Evolutionary conservation across 2,888 invertebrate genomes (phyloP).

Genomic region (Axea sp.): DNA sequence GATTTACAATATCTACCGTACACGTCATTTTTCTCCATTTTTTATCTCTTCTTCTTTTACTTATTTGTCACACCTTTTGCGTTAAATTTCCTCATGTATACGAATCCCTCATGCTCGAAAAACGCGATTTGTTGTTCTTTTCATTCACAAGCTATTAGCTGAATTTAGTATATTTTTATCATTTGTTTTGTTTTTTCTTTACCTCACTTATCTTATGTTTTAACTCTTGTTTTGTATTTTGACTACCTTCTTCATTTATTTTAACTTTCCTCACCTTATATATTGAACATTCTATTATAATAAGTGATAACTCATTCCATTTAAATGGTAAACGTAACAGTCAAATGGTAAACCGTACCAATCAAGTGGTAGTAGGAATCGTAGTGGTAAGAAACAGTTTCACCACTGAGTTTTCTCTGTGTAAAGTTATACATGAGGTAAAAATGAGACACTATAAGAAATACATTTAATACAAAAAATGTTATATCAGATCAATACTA

Average conservation of each 20-base stretch:
- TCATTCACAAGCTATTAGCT: constrained; percentile 36
- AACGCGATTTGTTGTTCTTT: constrained; percentile 25
- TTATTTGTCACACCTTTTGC: constrained; percentile 49
- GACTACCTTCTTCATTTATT: neutral
- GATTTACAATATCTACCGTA: constrained; percentile 73
- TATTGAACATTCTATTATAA: too few relatives aligned
- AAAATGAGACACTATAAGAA: too few relatives aligned
- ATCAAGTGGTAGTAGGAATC: too few relatives aligned
- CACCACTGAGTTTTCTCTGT: too few relatives aligned
- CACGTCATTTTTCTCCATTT: constrained; percentile 39
- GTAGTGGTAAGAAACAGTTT: too few relatives aligned
- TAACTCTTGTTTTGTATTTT: constrained; percentile 10
- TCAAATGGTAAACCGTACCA: too few relatives aligned
- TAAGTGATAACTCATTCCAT: too few relatives aligned
- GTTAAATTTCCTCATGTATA: constrained; percentile 43
- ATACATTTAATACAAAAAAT: too few relatives aligned
- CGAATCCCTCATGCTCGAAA: constrained; percentile 36
- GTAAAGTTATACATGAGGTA: too few relatives aligned
- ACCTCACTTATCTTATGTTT: neutral
- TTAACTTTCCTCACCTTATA: neutral
- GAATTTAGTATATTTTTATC: neutral
- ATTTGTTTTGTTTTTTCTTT: neutral
- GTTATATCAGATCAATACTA: too few relatives aligned
- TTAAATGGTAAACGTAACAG: too few relatives aligned
- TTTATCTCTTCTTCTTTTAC: constrained; percentile 41